Conservation (phyloP, 2,797 vertebrate species). For the Anguilla marmorata region DNA sequence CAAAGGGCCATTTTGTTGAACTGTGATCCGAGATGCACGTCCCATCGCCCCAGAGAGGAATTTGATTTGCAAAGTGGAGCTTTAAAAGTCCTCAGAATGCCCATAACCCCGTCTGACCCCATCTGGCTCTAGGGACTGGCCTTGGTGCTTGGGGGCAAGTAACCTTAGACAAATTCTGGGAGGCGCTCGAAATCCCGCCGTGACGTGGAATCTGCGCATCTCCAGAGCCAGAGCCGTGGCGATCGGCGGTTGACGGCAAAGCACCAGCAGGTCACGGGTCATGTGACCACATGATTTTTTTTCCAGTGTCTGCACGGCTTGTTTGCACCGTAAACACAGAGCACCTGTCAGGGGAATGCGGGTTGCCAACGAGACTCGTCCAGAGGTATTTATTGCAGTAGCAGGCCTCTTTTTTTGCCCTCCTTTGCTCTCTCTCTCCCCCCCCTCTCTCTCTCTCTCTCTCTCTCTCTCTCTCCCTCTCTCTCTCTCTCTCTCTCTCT, state of each 20-base stretch:
- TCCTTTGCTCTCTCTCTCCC: slow-evolving; percentile 58
- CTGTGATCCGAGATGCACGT: slow-evolving; percentile 58
- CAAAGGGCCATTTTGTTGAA: slow-evolving; percentile 54
- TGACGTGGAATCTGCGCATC: slow-evolving; percentile 65
- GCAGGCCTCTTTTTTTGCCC: slow-evolving; percentile 63
- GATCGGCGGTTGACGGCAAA: no score
- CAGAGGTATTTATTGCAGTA: slow-evolving; percentile 78
- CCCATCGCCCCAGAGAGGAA: slow-evolving; percentile 64
- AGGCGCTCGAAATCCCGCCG: slow-evolving; percentile 62
- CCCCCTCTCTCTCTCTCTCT: slow-evolving; percentile 45
- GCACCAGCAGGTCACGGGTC: slow-evolving; percentile 73
- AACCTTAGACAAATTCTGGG: slow-evolving; percentile 71
- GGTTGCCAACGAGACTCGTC: slow-evolving; percentile 78
- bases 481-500: slow-evolving; percentile 56
- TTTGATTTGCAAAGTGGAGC: slow-evolving; percentile 61
- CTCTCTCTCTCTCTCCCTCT: background rate
- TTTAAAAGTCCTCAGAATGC: slow-evolving; percentile 65
- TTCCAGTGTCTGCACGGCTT: slow-evolving; percentile 68
- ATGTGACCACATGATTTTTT: slow-evolving; percentile 66
- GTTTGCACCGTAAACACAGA: slow-evolving; percentile 88
- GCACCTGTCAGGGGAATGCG: slow-evolving; percentile 86
- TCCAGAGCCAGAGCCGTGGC: slow-evolving; percentile 43
- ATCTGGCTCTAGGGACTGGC: slow-evolving; percentile 61
- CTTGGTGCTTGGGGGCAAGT: slow-evolving; percentile 65
- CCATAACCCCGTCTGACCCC: slow-evolving; percentile 66